Percentiles rank a stretch among this genome's conserved stretches.
Conservation (phyloP, 92 coral and sea anemone species). For the Siderastrea radians region DNA sequence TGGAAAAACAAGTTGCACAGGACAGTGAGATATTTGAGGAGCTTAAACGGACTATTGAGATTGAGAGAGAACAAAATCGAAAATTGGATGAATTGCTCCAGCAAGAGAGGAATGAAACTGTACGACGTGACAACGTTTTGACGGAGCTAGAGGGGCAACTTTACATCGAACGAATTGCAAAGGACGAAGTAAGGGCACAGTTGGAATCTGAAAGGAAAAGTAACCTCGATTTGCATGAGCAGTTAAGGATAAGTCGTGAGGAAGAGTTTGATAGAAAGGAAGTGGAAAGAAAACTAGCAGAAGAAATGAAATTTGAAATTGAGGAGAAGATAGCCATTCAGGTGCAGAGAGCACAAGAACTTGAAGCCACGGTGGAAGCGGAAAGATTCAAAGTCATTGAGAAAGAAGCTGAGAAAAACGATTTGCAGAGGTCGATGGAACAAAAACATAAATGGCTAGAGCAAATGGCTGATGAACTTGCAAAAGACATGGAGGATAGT, state of each 20-base stretch:
- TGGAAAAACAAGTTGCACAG: conserved; percentile 71
- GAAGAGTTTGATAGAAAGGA: conserved; percentile 39
- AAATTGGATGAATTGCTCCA: conserved; percentile 72
- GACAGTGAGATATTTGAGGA: conserved; percentile 80
- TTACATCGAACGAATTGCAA: conserved; percentile 17
- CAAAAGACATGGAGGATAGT: conserved; percentile 47
- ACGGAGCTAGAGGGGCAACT: conserved; percentile 48
- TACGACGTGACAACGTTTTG: conserved; percentile 40
- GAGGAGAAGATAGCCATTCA: conserved; percentile 42
- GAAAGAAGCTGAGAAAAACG: conserved; percentile 36
- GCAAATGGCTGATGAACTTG: conserved; percentile 34
- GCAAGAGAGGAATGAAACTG: conserved; percentile 61
- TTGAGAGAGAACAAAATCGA: conserved; percentile 73
- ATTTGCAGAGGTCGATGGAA: conserved; percentile 32
- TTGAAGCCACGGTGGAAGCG: conserved; percentile 46
- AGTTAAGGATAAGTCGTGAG: conserved; percentile 22
- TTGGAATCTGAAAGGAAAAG: conserved; percentile 29
- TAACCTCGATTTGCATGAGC: conserved; percentile 33
- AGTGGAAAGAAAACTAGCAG: conserved; percentile 43
- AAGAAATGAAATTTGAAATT: conserved; percentile 39
- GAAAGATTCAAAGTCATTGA: conserved; percentile 54
- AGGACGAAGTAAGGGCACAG: conserved; percentile 25
- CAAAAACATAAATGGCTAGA: conserved; percentile 29
- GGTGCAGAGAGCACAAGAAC: conserved; percentile 38
- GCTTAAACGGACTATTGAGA: conserved; percentile 62